These are phyloP conservation scores for Mustelus asterias DNA, from an alignment of 2,113 vertebrate genomes.

Conservation along the genomic window DNA sequence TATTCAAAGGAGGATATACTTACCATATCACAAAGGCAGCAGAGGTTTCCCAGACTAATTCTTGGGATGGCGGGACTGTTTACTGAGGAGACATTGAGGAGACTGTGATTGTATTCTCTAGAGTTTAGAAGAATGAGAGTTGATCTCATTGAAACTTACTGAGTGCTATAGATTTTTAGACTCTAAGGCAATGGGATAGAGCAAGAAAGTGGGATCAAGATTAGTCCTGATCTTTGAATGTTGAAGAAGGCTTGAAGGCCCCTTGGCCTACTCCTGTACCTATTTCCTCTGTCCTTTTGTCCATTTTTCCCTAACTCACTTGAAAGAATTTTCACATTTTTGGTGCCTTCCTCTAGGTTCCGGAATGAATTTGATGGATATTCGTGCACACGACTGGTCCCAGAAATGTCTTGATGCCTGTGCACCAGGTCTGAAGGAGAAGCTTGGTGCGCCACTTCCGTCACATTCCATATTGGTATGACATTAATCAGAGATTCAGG, in stretches of 20 bases:
- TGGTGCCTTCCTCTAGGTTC: constrained; percentile 61
- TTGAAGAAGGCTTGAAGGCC: background rate
- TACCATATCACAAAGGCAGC: too few relatives aligned
- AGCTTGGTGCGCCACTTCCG: constrained; percentile 59
- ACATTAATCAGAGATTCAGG: background rate
- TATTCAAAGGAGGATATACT: too few relatives aligned
- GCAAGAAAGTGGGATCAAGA: background rate
- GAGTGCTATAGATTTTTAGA: background rate
- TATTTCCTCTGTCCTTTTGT: background rate
- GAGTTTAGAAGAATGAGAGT: too few relatives aligned
- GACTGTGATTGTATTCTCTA: too few relatives aligned
- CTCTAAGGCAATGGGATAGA: too few relatives aligned
- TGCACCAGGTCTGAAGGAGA: constrained; percentile 64
- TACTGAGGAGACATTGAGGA: too few relatives aligned
- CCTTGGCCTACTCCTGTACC: background rate
- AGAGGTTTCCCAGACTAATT: too few relatives aligned
- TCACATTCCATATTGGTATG: constrained; percentile 72
- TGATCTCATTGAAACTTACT: too few relatives aligned
- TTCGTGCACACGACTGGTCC: constrained; percentile 72
- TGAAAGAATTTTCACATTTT: background rate
- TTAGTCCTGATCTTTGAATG: background rate
- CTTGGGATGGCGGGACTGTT: too few relatives aligned
- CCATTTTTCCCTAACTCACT: background rate
- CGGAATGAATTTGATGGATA: constrained; percentile 90
- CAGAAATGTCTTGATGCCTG: constrained; percentile 66